Base-by-base conservation (phyloP, 2,113 vertebrate species). In the Glaucomys volans region DNA sequence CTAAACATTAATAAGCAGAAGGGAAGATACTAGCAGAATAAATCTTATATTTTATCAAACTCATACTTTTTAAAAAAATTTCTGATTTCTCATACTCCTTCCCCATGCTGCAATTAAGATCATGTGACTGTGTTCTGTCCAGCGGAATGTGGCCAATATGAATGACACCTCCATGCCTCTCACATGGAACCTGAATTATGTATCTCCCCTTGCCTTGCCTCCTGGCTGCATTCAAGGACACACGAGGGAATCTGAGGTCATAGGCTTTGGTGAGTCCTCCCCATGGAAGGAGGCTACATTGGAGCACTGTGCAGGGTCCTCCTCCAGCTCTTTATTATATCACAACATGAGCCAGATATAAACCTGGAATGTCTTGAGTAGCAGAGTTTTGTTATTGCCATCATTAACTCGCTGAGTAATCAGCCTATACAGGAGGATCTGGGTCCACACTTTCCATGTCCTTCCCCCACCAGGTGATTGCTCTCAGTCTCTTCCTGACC, bases 371-470 rank as follows among this genome's bases (percentile, higher is more conserved):
- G 12, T 35, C 17, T 54, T 62, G 24, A 42, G 14, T 17, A 14
- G 20, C 12, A 30, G 4, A 50, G 26, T 30, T 44, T n/a, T 54
- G 18, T 52, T 75, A 18, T 7, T 10, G 28, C 12, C 4, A 42
- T 14, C 4, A 13, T 17, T 35, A 8, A 16, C 7, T 52, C 50
- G 52, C 20, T 62, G 10, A 5, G 14, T 30, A 54, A 82, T 8
- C 30, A 54, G 7, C 24, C 24, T 3, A 4, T 32, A 13, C 3
- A 4, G n/a, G 8, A 30, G 66, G 44, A 11, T 9, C 35, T 26
- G 5, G 0, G 30, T 24, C 28, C 14, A 13, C 7, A 54, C 8
- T 26, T 54, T 74, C 20, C 12, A 0, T 2, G n/a, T 76, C 8
- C 28, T 75, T 76, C 42, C 14, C 28, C 20, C 22, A 28, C 32